Base-by-base conservation (phyloP, 2,797 vertebrate species). In the Sciaenops ocellatus region DNA sequence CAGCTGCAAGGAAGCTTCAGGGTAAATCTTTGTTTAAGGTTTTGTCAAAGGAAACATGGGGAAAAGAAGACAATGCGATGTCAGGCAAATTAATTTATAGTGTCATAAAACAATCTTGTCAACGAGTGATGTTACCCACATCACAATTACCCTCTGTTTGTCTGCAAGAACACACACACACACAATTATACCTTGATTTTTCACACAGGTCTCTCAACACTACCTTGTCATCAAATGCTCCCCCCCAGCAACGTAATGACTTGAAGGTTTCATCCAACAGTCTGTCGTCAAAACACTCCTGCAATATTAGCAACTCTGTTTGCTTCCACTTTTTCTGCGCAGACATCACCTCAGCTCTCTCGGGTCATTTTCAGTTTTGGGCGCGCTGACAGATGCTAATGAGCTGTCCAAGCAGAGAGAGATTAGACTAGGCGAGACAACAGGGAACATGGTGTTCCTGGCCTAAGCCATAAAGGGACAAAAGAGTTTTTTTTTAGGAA, bases 381-480 rank as follows among this genome's bases (percentile, higher is more conserved):
- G 63, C 5, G 5, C 2, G 55, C 84, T 89, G 88, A 92, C 80
- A 87, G 86, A 90, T 84, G 83, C 81, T 86, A 88, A 90, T 76
- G 83, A 88, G 69, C 66, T 75, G 83, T 84, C 75, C 59, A 69
- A 85, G 78, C 71, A 72, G n/a, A 79, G 69, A 51, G 78, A 86
- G 85, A 91, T 85, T 76, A 87, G 66, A 81, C 54, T 9, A 60
- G 72, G 77, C 54, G 30, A 79, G 61, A 84, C 80, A 63, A 73
- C 61, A 64, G 59, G 66, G 80, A 84, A 72, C 28, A 74, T 62
- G 0, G 5, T 69, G 80, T 88, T 84, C 66, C 69, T 84, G 89
- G 86, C 74, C 68, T 41, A 61, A 59, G 78, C 85, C 84, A 79
- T 24, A 3, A 64, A 41, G 64, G 1, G 67, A 77, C 69, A 17